Evolutionary conservation across 2,797 vertebrate species (phyloP).

Genomic region (Phrynocephalus forsythii): DNA sequence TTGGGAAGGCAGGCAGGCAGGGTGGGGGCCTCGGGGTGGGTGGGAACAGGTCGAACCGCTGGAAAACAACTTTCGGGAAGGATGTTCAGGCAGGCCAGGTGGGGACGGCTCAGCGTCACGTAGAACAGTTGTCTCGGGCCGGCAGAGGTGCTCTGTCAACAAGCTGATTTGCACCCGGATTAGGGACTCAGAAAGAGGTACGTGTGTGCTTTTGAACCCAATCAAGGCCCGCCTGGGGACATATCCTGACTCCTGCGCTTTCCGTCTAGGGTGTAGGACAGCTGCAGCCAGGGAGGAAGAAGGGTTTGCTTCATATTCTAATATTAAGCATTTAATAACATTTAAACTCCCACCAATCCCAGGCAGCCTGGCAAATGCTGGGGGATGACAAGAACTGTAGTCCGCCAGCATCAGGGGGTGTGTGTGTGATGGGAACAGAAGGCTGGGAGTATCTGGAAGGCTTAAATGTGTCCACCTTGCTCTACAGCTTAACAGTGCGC

Average conservation of each 20-base stretch:
- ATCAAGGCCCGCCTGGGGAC: background rate
- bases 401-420: no score
- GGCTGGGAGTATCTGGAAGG: no score
- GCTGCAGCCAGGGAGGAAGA: background rate
- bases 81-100: background rate
- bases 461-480: no score
- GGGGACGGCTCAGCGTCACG: background rate
- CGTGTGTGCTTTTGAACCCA: background rate
- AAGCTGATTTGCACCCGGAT: background rate
- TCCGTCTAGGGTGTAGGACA: background rate
- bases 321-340: no score
- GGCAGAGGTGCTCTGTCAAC: background rate
- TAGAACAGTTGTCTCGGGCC: background rate
- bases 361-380: no score
- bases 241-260: background rate
- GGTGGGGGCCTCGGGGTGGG: background rate
- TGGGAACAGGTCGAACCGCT: background rate
- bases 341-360: no score
- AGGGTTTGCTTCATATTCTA: background rate
- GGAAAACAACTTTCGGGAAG: background rate
- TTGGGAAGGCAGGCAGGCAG: background rate
- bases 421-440: no score
- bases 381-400: no score
- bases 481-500: no score
- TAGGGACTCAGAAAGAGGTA: background rate